Percentiles rank a stretch among this genome's conserved stretches.
These are phyloP conservation scores for Leucozona laternaria DNA, from an alignment of 2,888 invertebrate species.

Conservation along the genomic window DNA sequence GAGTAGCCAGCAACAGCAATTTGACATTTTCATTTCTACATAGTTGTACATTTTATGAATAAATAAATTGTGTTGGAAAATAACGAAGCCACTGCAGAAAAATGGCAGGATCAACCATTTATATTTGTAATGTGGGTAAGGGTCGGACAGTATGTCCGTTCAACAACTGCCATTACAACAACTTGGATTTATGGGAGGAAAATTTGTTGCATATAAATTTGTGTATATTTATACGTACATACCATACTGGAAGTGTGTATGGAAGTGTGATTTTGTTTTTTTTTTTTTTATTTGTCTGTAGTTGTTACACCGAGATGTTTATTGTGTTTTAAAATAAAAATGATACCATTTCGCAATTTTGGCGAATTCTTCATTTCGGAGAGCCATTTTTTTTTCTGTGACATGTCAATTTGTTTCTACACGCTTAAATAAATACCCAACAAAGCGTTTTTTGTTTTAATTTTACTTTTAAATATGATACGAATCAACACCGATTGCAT, in stretches of 20 bases:
- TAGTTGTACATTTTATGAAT: conserved; percentile 46
- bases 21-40: conserved; percentile 45
- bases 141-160: background rate
- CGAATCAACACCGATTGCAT: conserved; percentile 19
- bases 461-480: background rate
- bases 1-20: conserved; percentile 33
- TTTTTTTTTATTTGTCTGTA: background rate
- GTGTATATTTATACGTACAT: too few relatives aligned
- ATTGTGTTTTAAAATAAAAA: conserved; percentile 29
- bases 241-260: too few relatives aligned
- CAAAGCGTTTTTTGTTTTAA: conserved; percentile 1
- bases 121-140: background rate
- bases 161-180: conserved; percentile 20
- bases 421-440: conserved; percentile 32
- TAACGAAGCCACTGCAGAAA: conserved; percentile 34
- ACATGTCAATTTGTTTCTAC: conserved; percentile 27
- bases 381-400: background rate
- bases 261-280: background rate
- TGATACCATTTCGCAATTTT: conserved; percentile 6
- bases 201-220: too few relatives aligned
- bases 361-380: background rate
- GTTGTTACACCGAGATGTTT: background rate
- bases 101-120: background rate
- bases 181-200: conserved; percentile 19
- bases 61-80: conserved; percentile 54